phyloP scores from a whole-genome alignment of 1,140 invertebrate genomes.

The Brevipalpus yothersi region DNA sequence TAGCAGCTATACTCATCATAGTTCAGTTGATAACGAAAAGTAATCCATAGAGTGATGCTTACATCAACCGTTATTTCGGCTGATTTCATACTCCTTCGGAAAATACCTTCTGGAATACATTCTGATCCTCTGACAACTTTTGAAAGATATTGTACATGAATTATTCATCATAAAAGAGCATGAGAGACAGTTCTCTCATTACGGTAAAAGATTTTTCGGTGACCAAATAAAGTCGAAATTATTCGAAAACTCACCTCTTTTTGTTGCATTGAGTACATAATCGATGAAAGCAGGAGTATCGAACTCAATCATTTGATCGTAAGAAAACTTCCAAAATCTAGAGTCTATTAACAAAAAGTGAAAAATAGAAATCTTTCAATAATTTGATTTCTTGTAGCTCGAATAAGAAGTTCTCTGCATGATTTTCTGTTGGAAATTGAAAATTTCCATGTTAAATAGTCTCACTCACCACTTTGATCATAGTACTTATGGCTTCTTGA shows the following conservation, averaged over 20 bases:
- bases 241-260: constrained; percentile 18
- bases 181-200: neutral
- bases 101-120: too few relatives aligned
- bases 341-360: neutral
- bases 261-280: constrained; percentile 24
- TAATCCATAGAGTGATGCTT: too few relatives aligned
- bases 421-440: too few relatives aligned
- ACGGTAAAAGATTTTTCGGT: neutral
- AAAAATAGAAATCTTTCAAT: neutral
- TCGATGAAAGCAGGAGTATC: constrained; percentile 27
- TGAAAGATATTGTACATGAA: too few relatives aligned
- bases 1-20: too few relatives aligned
- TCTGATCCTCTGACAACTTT: too few relatives aligned
- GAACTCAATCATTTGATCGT: constrained; percentile 17
- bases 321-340: constrained; percentile 10
- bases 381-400: neutral
- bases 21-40: too few relatives aligned
- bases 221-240: neutral
- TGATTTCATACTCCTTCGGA: too few relatives aligned
- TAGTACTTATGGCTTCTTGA: constrained; percentile 13
- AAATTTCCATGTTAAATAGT: neutral
- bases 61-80: too few relatives aligned
- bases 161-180: too few relatives aligned
- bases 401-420: too few relatives aligned
- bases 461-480: neutral